phyloP scores from a whole-genome alignment of 2,888 invertebrate species.

The Thera britannica region DNA sequence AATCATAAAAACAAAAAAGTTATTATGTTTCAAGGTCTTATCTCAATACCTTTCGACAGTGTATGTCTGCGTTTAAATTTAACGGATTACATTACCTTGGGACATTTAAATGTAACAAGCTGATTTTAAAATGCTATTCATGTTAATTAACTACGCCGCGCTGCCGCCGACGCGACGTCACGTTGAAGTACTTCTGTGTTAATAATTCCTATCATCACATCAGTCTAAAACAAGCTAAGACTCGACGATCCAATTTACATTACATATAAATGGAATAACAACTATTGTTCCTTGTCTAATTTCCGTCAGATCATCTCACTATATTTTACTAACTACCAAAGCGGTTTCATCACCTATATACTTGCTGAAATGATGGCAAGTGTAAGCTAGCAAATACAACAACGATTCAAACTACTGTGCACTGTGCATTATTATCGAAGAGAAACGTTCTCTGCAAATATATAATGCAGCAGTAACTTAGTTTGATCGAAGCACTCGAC shows the following conservation, averaged over 20 bases:
- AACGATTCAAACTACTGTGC: not conserved
- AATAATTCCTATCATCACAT: conserved; percentile 10
- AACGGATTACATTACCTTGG: conserved; percentile 11
- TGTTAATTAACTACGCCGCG: conserved; percentile 19
- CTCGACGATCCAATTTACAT: conserved; percentile 4
- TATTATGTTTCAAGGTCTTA: conserved; percentile 12
- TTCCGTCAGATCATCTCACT: not conserved
- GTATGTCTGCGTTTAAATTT: conserved; percentile 2
- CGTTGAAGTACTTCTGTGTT: conserved; percentile 5
- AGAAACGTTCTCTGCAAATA: conserved; percentile 23
- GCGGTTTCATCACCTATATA: not conserved
- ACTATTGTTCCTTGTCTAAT: not conserved
- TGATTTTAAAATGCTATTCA: conserved; percentile 22
- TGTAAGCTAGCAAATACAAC: conserved; percentile 1
- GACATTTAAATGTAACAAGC: conserved; percentile 19
- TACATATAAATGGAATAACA: conserved; percentile 12
- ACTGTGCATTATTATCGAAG: conserved; percentile 13
- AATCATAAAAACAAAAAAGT: conserved; percentile 13
- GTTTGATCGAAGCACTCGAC: conserved; percentile 21
- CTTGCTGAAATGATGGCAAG: not conserved
- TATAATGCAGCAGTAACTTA: conserved; percentile 23
- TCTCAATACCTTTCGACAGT: conserved; percentile 7
- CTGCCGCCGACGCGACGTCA: not conserved
- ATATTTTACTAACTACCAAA: too few species aligned
- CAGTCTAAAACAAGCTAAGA: conserved; percentile 6